A percentile compares a stretch with the other conserved stretches of the same genome.
These are phyloP conservation scores for Drosophila orena DNA, from an alignment of 1,140 invertebrate species.

Conservation along the genomic window DNA sequence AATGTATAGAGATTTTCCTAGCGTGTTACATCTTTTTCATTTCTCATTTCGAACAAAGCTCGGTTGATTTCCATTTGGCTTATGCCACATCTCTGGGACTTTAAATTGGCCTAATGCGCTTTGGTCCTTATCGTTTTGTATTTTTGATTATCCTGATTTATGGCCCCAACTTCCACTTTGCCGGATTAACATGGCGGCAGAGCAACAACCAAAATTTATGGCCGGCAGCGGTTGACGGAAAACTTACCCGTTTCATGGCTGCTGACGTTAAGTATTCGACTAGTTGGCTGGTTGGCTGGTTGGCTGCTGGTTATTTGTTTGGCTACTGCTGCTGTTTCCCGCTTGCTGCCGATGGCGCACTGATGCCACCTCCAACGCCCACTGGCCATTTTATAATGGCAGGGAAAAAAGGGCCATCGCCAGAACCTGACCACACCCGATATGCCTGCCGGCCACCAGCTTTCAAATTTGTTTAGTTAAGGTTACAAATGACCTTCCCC, in stretches of 20 bases:
- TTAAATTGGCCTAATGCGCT: slow-evolving; percentile 59
- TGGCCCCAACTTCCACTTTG: slow-evolving; percentile 38
- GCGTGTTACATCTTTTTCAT: background rate
- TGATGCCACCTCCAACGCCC: slow-evolving; percentile 44
- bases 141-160: slow-evolving; percentile 80
- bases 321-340: slow-evolving; percentile 19
- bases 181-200: slow-evolving; percentile 46
- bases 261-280: slow-evolving; percentile 69
- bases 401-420: slow-evolving; percentile 51
- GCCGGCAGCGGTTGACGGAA: slow-evolving; percentile 32
- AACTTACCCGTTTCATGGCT: slow-evolving; percentile 78
- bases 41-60: background rate
- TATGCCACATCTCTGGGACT: slow-evolving; percentile 13
- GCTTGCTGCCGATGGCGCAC: slow-evolving; percentile 51
- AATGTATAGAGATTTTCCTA: background rate
- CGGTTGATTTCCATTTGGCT: slow-evolving; percentile 3
- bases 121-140: slow-evolving; percentile 57
- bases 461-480: slow-evolving; percentile 83
- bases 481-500: slow-evolving; percentile 78
- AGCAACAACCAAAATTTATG: slow-evolving; percentile 57
- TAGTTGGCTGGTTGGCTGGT: slow-evolving; percentile 50
- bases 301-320: slow-evolving; percentile 59
- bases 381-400: slow-evolving; percentile 62
- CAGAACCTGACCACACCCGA: slow-evolving; percentile 73
- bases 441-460: slow-evolving; percentile 55